phyloP scores from a whole-genome alignment of 2,888 invertebrate species.

The Odiellus spinosus region DNA sequence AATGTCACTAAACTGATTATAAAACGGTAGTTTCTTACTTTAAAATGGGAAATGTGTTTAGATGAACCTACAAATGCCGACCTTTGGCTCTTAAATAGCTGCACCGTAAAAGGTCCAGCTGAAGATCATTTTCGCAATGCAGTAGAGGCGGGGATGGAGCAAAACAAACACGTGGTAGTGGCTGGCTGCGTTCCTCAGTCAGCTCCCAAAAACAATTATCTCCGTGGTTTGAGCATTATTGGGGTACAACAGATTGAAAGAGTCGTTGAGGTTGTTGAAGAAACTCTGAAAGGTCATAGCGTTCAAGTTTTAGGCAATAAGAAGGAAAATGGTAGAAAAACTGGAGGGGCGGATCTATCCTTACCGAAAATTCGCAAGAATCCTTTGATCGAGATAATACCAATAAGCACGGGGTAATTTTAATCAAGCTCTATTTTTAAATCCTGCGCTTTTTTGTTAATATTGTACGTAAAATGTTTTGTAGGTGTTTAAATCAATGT shows the following conservation, averaged over 20 bases:
- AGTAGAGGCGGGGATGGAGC: constrained; percentile 50
- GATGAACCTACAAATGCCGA: constrained; percentile 66
- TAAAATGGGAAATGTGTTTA: constrained; percentile 15
- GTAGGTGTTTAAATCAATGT: constrained; percentile 79
- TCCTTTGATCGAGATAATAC: constrained; percentile 89
- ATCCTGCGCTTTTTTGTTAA: not conserved
- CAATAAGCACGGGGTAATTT: constrained; percentile 67
- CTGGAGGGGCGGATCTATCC: constrained; percentile 66
- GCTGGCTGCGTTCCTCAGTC: constrained; percentile 97
- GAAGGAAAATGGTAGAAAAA: constrained; percentile 50
- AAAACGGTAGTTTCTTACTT: constrained; percentile 13
- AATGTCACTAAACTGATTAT: constrained; percentile 14
- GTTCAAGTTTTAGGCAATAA: constrained; percentile 66
- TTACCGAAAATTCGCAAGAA: constrained; percentile 91
- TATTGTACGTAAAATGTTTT: constrained; percentile 6
- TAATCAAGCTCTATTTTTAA: not conserved
- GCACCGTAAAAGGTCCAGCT: constrained; percentile 93
- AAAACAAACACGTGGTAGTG: constrained; percentile 73
- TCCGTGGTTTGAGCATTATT: constrained; percentile 74
- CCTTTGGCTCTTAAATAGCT: constrained; percentile 90
- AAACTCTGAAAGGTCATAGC: constrained; percentile 73
- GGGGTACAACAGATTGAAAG: constrained; percentile 97
- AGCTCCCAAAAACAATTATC: constrained; percentile 33
- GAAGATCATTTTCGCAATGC: constrained; percentile 85
- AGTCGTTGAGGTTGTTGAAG: constrained; percentile 93